Percentiles rank a stretch among this genome's conserved stretches.
Conservation (phyloP, 1,140 invertebrate genomes). For the Leptestheria dahalacensis region DNA sequence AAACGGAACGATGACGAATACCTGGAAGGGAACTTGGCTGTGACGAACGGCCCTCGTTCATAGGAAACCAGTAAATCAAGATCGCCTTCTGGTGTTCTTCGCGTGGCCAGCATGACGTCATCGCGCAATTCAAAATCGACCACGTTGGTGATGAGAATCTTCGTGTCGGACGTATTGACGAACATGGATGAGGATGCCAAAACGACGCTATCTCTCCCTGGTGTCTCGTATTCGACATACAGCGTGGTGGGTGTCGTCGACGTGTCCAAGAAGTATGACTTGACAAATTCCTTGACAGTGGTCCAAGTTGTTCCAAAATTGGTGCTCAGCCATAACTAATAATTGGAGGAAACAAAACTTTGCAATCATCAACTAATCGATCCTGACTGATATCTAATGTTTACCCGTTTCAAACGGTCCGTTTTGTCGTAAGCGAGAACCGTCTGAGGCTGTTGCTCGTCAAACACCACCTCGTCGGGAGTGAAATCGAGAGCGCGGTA, state of each 20-base stretch:
- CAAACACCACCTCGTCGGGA: conserved; percentile 57
- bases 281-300: conserved; percentile 50
- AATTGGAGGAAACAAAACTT: conserved; percentile 13
- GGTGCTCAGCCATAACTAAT: conserved; percentile 55
- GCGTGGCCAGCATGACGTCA: conserved; percentile 71
- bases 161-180: conserved; percentile 25
- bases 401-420: conserved; percentile 47
- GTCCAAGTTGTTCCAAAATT: conserved; percentile 57
- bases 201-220: conserved; percentile 41
- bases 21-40: conserved; percentile 55
- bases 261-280: conserved; percentile 52
- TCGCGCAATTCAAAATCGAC: conserved; percentile 66
- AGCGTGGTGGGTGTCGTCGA: conserved; percentile 34
- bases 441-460: conserved; percentile 44
- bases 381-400: background rate
- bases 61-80: conserved; percentile 65
- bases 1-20: too few species aligned
- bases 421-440: conserved; percentile 53
- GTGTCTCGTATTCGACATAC: conserved; percentile 47
- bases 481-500: conserved; percentile 45
- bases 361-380: background rate
- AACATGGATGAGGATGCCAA: conserved; percentile 33
- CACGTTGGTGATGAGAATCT: conserved; percentile 45
- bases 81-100: conserved; percentile 37
- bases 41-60: conserved; percentile 47